Evolutionary conservation across 2,113 vertebrate genomes (phyloP).

Genomic region (Triplophysa dalaica): DNA sequence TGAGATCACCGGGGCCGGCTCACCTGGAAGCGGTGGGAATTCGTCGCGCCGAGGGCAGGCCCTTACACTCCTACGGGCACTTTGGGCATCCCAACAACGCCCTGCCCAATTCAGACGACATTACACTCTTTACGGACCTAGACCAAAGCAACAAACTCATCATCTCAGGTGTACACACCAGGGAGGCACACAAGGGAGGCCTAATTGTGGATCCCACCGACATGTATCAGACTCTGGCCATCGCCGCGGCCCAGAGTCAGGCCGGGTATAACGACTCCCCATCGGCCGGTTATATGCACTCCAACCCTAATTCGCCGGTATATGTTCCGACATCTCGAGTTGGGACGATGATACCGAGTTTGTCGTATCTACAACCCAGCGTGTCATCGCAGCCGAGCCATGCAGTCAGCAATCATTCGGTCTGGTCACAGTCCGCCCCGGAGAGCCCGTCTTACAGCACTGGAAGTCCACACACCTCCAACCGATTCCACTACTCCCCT

Average conservation of each 20-base stretch:
- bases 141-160: conserved; percentile 92
- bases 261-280: conserved; percentile 84
- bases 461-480: conserved; percentile 81
- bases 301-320: conserved; percentile 89
- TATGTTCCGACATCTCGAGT: conserved; percentile 95
- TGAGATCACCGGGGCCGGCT: conserved; percentile 74
- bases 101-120: conserved; percentile 82
- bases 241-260: conserved; percentile 86
- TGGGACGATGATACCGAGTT: conserved; percentile 89
- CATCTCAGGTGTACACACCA: conserved; percentile 76
- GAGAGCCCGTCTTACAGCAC: conserved; percentile 84
- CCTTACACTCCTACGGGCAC: conserved; percentile 80
- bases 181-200: conserved; percentile 76
- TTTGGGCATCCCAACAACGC: conserved; percentile 78
- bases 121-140: conserved; percentile 91
- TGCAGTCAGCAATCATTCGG: conserved; percentile 77
- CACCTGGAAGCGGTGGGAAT: conserved; percentile 72
- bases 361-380: conserved; percentile 85
- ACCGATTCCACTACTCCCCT: conserved; percentile 87
- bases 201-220: conserved; percentile 84
- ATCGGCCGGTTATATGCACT: conserved; percentile 86
- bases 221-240: conserved; percentile 96
- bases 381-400: conserved; percentile 82
- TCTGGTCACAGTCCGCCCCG: conserved; percentile 76
- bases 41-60: conserved; percentile 74